Percentiles rank a stretch among this genome's conserved stretches.
Conservation (phyloP, 2,888 invertebrate genomes). For the Cyclophora punctaria region DNA sequence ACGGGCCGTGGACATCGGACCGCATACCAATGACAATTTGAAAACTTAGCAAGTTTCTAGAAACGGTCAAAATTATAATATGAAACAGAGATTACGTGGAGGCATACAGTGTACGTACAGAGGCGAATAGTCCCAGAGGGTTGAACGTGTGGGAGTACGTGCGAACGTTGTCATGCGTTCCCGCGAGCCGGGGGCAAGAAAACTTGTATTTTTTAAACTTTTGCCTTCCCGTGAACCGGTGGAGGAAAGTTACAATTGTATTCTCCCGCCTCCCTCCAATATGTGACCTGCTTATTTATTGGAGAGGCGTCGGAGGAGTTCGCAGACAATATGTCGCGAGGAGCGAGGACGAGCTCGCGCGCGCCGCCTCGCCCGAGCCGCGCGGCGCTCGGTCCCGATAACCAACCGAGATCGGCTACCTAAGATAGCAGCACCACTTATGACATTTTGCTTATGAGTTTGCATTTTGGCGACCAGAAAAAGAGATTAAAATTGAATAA, state of each 20-base stretch:
- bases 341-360: conserved; percentile 48
- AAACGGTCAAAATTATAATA: conserved; percentile 7
- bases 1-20: conserved; percentile 41
- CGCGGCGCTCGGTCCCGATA: too few relatives aligned
- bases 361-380: conserved; percentile 20
- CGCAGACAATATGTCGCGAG: conserved; percentile 72
- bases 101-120: conserved; percentile 8
- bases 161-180: conserved; percentile 45
- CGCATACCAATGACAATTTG: conserved; percentile 45
- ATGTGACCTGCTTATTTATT: conserved; percentile 76
- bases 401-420: too few relatives aligned
- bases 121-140: conserved; percentile 19
- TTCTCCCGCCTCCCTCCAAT: conserved; percentile 70
- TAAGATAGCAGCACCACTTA: too few relatives aligned
- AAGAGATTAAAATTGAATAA: too few relatives aligned
- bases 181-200: conserved; percentile 36
- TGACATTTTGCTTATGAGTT: too few relatives aligned
- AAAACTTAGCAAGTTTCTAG: conserved; percentile 10
- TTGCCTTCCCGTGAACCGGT: conserved; percentile 61
- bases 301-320: conserved; percentile 69
- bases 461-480: too few relatives aligned
- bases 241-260: conserved; percentile 73
- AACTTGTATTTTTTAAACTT: conserved; percentile 75
- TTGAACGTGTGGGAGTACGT: conserved; percentile 27
- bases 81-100: conserved; percentile 5